Conservation (phyloP, 2,113 vertebrate species). For the Dendrocopos noguchii region DNA sequence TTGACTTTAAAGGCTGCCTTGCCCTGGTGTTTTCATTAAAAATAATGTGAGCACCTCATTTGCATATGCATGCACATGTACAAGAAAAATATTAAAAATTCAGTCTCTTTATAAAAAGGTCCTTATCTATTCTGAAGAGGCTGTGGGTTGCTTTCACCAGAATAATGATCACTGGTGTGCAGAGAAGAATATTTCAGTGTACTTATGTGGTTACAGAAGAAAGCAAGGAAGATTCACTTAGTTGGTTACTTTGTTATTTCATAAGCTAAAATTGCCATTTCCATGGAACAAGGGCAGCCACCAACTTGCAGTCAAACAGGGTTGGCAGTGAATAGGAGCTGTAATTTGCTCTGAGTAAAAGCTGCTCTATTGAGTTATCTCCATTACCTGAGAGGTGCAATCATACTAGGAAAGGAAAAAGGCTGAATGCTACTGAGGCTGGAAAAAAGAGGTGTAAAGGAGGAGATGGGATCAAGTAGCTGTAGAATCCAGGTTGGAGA, state of each 20-base stretch:
- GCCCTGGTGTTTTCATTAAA: slow-evolving; percentile 15
- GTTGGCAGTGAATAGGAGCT: slow-evolving; percentile 22
- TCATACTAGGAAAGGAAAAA: neutral
- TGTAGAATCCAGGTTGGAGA: neutral
- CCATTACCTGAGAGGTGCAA: neutral
- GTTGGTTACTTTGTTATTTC: slow-evolving; percentile 20
- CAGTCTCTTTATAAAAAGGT: neutral
- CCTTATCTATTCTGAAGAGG: slow-evolving; percentile 25
- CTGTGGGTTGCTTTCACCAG: neutral
- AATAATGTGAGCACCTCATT: neutral
- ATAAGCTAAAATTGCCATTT: slow-evolving; percentile 40
- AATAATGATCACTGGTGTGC: slow-evolving; percentile 11
- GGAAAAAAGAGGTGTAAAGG: neutral
- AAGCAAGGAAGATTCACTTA: slow-evolving; percentile 27
- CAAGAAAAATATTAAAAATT: slow-evolving; percentile 13
- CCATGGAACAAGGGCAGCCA: slow-evolving; percentile 4
- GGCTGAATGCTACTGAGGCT: neutral
- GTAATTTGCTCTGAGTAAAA: slow-evolving; percentile 22
- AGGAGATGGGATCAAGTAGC: neutral
- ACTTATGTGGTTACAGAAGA: neutral
- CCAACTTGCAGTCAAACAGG: neutral
- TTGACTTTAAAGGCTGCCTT: neutral
- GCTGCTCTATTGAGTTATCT: neutral
- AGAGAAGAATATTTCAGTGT: slow-evolving; percentile 5
- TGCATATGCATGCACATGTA: neutral